These are phyloP conservation scores for Sciurus niger DNA, from an alignment of 2,113 vertebrate species.

Conservation along the genomic window DNA sequence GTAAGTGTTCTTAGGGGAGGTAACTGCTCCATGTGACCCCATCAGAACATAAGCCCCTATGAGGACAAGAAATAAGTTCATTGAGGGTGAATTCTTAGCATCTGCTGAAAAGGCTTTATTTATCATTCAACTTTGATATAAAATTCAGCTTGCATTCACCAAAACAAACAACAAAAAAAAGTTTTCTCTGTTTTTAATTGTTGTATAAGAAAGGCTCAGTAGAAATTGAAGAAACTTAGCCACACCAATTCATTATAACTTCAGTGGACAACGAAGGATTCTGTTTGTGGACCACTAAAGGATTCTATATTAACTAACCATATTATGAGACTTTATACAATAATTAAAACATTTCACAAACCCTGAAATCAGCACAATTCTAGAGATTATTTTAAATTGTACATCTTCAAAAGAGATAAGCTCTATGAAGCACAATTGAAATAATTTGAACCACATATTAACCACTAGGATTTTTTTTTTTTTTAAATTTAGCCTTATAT, in stretches of 20 bases:
- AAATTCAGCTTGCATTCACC: not conserved
- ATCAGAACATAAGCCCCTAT: not conserved
- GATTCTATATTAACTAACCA: not conserved
- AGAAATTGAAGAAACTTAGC: not conserved
- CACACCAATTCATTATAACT: not conserved
- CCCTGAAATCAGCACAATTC: not conserved
- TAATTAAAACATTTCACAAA: not conserved
- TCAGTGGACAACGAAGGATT: not conserved
- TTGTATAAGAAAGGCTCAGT: not conserved
- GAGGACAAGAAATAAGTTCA: not conserved
- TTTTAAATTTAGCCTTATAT: not conserved
- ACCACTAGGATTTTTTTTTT: too few species aligned
- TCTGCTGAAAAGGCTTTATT: not conserved
- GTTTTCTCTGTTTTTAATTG: not conserved
- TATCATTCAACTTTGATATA: conserved; percentile 25
- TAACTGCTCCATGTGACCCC: not conserved
- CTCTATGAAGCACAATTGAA: not conserved
- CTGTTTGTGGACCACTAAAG: not conserved
- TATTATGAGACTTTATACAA: not conserved
- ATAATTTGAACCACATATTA: not conserved
- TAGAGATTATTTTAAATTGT: not conserved
- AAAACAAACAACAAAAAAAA: not conserved
- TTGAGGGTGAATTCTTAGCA: conserved; percentile 11
- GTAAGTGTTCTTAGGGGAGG: not conserved
- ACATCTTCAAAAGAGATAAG: conserved; percentile 44